Percentiles rank a stretch among this genome's conserved stretches.
phyloP scores from a whole-genome alignment of 2,113 vertebrate species.

The Canis aureus region DNA sequence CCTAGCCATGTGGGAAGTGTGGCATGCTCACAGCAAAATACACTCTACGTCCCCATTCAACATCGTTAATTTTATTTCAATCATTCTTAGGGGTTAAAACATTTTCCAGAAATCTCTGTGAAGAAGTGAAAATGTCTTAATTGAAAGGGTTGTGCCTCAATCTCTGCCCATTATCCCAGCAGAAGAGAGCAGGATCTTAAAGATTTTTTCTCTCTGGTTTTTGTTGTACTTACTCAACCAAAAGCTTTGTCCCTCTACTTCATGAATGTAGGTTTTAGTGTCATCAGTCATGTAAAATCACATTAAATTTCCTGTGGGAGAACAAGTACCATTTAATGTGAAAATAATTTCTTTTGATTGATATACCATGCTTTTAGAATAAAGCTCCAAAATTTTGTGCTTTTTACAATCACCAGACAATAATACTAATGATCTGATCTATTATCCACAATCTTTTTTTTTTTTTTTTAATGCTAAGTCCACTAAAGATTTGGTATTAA shows the following conservation, averaged over 20 bases:
- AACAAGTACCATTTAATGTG: conserved; percentile 42
- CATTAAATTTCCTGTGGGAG: conserved; percentile 9
- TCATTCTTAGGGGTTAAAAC: neutral
- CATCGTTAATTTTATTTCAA: neutral
- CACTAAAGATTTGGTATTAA: conserved; percentile 44
- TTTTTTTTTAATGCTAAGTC: conserved; percentile 3
- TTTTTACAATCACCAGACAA: conserved; percentile 70
- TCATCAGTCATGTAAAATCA: conserved; percentile 47
- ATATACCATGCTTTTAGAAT: conserved; percentile 64
- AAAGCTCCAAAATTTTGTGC: conserved; percentile 62
- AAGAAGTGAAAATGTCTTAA: conserved; percentile 48
- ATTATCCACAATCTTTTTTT: conserved; percentile 68
- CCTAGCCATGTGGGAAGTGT: neutral
- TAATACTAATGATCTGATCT: conserved; percentile 73
- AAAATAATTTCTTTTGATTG: conserved; percentile 72
- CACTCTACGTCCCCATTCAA: neutral
- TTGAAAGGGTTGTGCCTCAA: neutral
- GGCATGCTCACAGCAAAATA: neutral
- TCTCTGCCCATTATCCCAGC: neutral
- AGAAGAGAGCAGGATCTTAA: neutral
- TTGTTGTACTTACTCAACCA: conserved; percentile 1
- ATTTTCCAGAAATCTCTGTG: conserved; percentile 32
- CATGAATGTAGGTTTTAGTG: neutral
- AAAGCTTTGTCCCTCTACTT: neutral
- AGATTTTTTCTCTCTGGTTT: conserved; percentile 26